Percentiles rank a stretch among this genome's conserved stretches.
Evolutionary conservation across 2,888 invertebrate species (phyloP).

Genomic region (Nemotelus pantherinus): DNA sequence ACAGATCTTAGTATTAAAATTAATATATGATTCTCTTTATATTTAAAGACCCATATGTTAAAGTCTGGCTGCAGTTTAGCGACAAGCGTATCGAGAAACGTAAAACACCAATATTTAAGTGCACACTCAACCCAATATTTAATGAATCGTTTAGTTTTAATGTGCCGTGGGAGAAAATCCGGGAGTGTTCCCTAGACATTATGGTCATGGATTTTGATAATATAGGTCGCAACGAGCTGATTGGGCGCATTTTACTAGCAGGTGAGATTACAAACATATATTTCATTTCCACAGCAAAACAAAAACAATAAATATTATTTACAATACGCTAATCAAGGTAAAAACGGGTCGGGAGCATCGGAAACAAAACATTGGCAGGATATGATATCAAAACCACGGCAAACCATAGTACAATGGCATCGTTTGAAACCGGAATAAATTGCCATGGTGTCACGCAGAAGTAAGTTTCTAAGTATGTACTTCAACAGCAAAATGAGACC

Average conservation of each 20-base stretch:
- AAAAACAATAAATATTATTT: too few species aligned
- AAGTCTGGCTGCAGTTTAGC: conserved; percentile 95
- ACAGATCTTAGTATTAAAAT: too few species aligned
- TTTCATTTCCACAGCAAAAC: too few species aligned
- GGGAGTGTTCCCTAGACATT: conserved; percentile 92
- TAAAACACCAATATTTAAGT: conserved; percentile 94
- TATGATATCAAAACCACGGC: conserved; percentile 96
- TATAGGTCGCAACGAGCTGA: conserved; percentile 91
- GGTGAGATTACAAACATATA: conserved; percentile 67
- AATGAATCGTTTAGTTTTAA: conserved; percentile 96
- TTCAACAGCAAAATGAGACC: conserved; percentile 10
- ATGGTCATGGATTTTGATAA: conserved; percentile 98
- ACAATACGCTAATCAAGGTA: conserved; percentile 69
- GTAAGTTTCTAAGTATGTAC: neutral
- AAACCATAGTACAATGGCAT: conserved; percentile 97
- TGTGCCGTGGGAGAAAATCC: conserved; percentile 96
- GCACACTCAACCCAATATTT: conserved; percentile 94
- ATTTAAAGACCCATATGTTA: conserved; percentile 93
- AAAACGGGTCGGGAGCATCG: conserved; percentile 92
- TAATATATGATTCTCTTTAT: neutral
- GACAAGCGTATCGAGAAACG: conserved; percentile 95
- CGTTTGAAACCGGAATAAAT: conserved; percentile 90
- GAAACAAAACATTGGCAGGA: conserved; percentile 99
- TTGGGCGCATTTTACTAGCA: conserved; percentile 91
- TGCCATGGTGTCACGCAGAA: neutral